Conservation (phyloP, 2,888 invertebrate species). For the Halocaridina rubra region DNA sequence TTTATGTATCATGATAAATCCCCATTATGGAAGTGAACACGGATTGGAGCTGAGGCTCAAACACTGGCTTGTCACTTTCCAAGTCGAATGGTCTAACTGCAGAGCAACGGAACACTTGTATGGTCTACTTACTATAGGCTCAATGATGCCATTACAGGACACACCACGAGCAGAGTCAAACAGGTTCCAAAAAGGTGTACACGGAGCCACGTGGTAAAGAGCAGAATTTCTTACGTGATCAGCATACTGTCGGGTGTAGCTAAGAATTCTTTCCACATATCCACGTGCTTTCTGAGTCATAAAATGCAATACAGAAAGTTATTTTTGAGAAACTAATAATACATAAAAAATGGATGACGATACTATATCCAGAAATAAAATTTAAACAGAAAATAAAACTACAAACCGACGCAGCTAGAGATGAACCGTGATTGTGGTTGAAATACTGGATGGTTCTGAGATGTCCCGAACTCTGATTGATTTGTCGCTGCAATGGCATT, state of each 20-base stretch:
- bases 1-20: too few relatives aligned
- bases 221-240: slow-evolving; percentile 76
- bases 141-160: slow-evolving; percentile 76
- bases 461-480: slow-evolving; percentile 80
- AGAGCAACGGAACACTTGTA: background rate
- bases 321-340: too few relatives aligned
- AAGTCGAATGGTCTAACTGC: too few relatives aligned
- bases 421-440: slow-evolving; percentile 78
- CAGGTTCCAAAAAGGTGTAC: slow-evolving; percentile 79
- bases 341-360: too few relatives aligned
- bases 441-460: slow-evolving; percentile 82
- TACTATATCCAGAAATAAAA: too few relatives aligned
- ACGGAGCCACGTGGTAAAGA: slow-evolving; percentile 77
- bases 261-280: slow-evolving; percentile 74
- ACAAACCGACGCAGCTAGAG: slow-evolving; percentile 75
- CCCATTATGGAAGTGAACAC: too few relatives aligned
- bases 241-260: slow-evolving; percentile 78
- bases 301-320: background rate
- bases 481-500: slow-evolving; percentile 78
- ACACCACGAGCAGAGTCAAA: slow-evolving; percentile 76
- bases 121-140: slow-evolving; percentile 74
- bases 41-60: too few relatives aligned
- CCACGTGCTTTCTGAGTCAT: slow-evolving; percentile 73
- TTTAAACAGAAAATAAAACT: too few relatives aligned
- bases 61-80: too few relatives aligned